Evolutionary conservation across 1,140 invertebrate species (phyloP).

Genomic region (Marisa cornuarietis): DNA sequence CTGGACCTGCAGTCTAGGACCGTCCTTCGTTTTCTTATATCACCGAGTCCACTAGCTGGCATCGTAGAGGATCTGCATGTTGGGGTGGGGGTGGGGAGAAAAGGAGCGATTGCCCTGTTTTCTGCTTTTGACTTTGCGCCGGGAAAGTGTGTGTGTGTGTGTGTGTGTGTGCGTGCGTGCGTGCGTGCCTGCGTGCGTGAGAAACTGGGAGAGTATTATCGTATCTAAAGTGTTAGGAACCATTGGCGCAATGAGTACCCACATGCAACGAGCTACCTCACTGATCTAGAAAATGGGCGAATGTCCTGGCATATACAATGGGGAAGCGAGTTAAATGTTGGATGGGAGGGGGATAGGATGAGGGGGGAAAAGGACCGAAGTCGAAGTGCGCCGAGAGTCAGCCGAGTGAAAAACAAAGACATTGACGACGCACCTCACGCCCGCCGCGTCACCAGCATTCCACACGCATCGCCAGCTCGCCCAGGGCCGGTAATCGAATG

Average conservation of each 20-base stretch:
- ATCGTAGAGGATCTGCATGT: too few relatives aligned
- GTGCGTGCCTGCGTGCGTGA: too few relatives aligned
- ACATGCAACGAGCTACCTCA: not conserved
- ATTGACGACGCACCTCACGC: slow-evolving; percentile 19
- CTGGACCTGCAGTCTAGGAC: too few relatives aligned
- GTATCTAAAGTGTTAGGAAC: not conserved
- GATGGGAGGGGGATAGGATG: not conserved
- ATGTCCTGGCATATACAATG: not conserved
- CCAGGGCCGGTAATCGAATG: slow-evolving; percentile 16
- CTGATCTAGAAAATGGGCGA: not conserved
- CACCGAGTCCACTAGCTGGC: too few relatives aligned
- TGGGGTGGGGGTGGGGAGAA: too few relatives aligned
- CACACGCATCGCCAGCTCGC: slow-evolving; percentile 12
- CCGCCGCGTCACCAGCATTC: slow-evolving; percentile 17
- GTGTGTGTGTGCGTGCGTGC: too few relatives aligned
- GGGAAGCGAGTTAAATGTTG: not conserved
- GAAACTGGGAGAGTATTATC: not conserved
- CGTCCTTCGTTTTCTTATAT: too few relatives aligned
- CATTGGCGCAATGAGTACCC: not conserved
- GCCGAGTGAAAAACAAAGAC: slow-evolving; percentile 17
- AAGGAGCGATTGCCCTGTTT: too few relatives aligned
- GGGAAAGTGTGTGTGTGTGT: too few relatives aligned
- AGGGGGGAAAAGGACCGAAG: not conserved
- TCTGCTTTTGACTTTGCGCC: too few relatives aligned
- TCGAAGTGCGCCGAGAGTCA: not conserved